Base-by-base conservation (phyloP, 2,888 invertebrate species). In the Drosophila cracens region DNA sequence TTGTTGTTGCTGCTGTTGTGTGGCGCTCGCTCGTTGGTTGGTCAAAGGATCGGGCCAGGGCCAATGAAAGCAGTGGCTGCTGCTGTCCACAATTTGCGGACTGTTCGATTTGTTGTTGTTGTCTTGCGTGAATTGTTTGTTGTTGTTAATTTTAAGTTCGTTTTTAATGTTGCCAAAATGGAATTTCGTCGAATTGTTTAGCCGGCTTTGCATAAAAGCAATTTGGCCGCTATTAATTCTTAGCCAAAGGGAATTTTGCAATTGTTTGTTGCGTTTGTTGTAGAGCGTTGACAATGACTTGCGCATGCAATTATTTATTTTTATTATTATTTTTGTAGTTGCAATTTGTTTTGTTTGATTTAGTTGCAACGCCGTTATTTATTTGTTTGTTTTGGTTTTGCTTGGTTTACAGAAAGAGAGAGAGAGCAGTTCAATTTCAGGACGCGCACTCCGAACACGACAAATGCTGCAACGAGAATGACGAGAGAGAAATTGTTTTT, bases 181-280 rank as follows among this genome's bases (percentile, higher is more conserved):
- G 85, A 88, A 88, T 86, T 86, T 88, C 82, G 89, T 86, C 72
- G 86, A 86, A 82, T 84, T 71, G 72, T 74, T 74, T 70, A 70
- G 83, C 81, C 69, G 74, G 57, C 59, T 68, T 74, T 83, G 89
- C 89, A 86, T 88, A 82, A 69, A 83, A 76, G 83, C 84, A 77
- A 69, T 70, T 71, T 61, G 74, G 62, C 78, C 61, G 73, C 78
- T 74, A 74, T 66, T 58, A 81, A 79, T 82, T 81, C 84, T 83
- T 86, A 83, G 92, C 92, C 92, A 92, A 92, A 92, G 89, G 88
- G 91, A 92, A 92, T 92, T 92, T 92, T 91, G 88, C 83, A 89
- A 87, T 87, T 92, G 91, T 90, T 85, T 79, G 83, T 85, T 85
- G 88, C 85, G 89, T 91, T 91, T 90, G 87, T 91, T 90, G 87